Conservation (phyloP, 2,888 invertebrate genomes). For the Hirtodrosophila duncani region DNA sequence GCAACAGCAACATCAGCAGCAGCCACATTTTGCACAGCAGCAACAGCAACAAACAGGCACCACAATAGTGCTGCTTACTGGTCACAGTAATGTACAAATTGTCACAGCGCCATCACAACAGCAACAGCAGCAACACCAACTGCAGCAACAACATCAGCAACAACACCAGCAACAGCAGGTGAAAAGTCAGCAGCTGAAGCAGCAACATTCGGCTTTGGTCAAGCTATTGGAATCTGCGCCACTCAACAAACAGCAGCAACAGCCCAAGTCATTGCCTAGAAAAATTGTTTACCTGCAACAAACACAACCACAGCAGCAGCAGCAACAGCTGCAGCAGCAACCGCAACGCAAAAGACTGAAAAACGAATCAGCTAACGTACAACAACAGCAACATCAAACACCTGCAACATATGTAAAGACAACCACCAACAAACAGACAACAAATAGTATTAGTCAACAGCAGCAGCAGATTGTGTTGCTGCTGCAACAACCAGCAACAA, state of each 20-base stretch:
- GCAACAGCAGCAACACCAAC: conserved; percentile 37
- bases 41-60: conserved; percentile 64
- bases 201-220: conserved; percentile 83
- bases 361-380: conserved; percentile 57
- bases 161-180: conserved; percentile 52
- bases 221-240: conserved; percentile 82
- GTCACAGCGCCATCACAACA: conserved; percentile 39
- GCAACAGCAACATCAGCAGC: conserved; percentile 53
- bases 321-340: conserved; percentile 43
- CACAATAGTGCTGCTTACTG: conserved; percentile 68
- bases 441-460: conserved; percentile 73
- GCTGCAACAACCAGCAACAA: conserved; percentile 44
- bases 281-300: conserved; percentile 39
- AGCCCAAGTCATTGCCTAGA: conserved; percentile 28
- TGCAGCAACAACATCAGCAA: conserved; percentile 46
- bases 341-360: conserved; percentile 77
- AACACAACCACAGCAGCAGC: conserved; percentile 30
- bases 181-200: conserved; percentile 80
- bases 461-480: conserved; percentile 63
- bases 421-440: conserved; percentile 63
- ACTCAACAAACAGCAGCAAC: conserved; percentile 58
- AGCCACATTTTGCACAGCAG: conserved; percentile 47
- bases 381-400: conserved; percentile 45
- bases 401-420: conserved; percentile 70
- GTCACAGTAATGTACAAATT: conserved; percentile 48